Evolutionary conservation across 1,140 invertebrate species (phyloP), one percentile per base, ranked within the genome.

Genomic region (Lepidurus couesii): DNA sequence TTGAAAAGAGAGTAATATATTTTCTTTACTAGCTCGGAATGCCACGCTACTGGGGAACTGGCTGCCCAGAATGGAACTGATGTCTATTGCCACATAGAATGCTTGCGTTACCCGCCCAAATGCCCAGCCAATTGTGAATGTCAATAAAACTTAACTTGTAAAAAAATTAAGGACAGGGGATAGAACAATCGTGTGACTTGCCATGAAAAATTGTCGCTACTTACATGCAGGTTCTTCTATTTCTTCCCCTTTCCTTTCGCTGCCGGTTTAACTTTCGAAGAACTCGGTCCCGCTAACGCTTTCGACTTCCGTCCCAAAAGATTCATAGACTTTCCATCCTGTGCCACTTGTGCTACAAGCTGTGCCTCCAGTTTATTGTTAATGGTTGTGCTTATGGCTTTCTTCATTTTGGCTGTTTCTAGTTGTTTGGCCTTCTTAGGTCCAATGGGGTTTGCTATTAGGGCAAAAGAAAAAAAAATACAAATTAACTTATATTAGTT

Each of bases 31-130:
- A 80, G 79, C 24, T 44, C 79, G 7, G 74, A 75, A 34, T 80
- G 79, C 42, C 76, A 73, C 10, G 76, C 79, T 8, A 80, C 44
- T n/a, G 79, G 79, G 45, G 76, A 77, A 16, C 73, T 74, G 9
- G 77, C 75, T 13, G 42, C 42, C 34, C n/a, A 21, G 34, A 10
- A 74, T 34, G 79, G 79, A 42, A 77, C 79, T 13, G 79, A 80
- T 42, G 76, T 77, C 16, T 75, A 77, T 21, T 80, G 79, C 44
- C 79, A 80, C 21, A 80, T 80, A 73, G 77, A 80, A 65, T 80
- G 79, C 21, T 75, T 80, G 76, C 10, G 79, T 16, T 80, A 79
- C 44, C 79, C 79, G 13, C 79, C 45, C 10, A 73, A 77, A 43
- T 77, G 75, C 42, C 75, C 79, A 21, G 76, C 24, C 24, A 53